A percentile compares a stretch with the other conserved stretches of the same genome.
Evolutionary conservation across 2,113 vertebrate genomes (phyloP).

Genomic region (Solea senegalensis): DNA sequence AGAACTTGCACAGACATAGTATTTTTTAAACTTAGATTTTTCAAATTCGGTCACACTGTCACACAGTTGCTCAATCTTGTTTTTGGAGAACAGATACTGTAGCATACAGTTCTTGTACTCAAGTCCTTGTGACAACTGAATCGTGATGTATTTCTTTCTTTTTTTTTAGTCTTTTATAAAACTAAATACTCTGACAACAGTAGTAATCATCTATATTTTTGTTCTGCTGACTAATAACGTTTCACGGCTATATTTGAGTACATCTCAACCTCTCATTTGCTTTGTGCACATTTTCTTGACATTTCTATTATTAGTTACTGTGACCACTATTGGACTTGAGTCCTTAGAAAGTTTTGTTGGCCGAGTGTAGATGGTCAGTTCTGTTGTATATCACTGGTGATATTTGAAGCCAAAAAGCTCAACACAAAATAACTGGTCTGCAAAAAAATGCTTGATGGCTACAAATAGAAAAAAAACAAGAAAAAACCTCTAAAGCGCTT

Average conservation of each 20-base stretch:
- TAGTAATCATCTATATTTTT: slow-evolving; percentile 16
- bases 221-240: slow-evolving; percentile 10
- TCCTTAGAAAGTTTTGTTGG: slow-evolving; percentile 9
- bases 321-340: not conserved
- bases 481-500: slow-evolving; percentile 43
- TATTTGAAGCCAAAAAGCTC: slow-evolving; percentile 41
- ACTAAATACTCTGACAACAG: not conserved
- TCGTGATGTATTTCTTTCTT: not conserved
- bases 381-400: slow-evolving; percentile 51
- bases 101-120: not conserved
- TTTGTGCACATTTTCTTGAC: slow-evolving; percentile 20
- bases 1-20: not conserved
- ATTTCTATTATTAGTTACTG: slow-evolving; percentile 17
- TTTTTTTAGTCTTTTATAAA: slow-evolving; percentile 18
- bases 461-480: not conserved
- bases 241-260: not conserved
- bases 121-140: slow-evolving; percentile 4
- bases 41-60: not conserved
- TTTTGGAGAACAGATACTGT: not conserved
- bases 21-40: no score
- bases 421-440: slow-evolving; percentile 23
- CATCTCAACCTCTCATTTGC: slow-evolving; percentile 29
- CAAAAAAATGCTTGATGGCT: slow-evolving; percentile 25
- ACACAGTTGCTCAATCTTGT: not conserved
- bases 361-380: slow-evolving; percentile 47